A percentile compares a stretch with the other conserved stretches of the same genome.
Conservation (phyloP, 37 sponge, comb jelly and placozoan genomes). For the Halisarca cf. caerulea region DNA sequence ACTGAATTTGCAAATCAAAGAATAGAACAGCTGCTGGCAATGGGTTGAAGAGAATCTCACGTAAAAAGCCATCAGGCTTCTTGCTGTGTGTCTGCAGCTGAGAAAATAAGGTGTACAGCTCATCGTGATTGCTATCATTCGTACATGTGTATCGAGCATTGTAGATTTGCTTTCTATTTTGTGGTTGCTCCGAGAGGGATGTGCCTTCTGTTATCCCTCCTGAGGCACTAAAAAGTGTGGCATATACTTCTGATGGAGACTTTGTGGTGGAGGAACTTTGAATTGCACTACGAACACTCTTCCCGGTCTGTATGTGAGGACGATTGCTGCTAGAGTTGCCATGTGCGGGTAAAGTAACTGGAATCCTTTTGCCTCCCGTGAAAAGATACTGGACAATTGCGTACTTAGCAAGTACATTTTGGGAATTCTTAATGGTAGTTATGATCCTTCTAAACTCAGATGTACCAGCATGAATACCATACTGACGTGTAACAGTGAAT, state of each 20-base stretch:
- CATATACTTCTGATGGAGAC: not conserved
- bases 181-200: conserved; percentile 21
- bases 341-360: not conserved
- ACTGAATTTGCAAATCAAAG: conserved; percentile 1
- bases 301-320: not conserved
- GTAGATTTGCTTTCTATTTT: conserved; percentile 28
- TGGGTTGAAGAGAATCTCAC: not conserved
- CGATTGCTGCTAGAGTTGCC: not conserved
- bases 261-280: not conserved
- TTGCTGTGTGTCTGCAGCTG: conserved; percentile 7
- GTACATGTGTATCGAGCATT: conserved; percentile 4
- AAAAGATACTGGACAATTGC: not conserved
- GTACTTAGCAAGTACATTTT: not conserved
- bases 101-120: conserved; percentile 4
- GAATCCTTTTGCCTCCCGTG: not conserved
- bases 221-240: not conserved
- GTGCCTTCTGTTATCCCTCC: not conserved
- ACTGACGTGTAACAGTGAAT: not conserved
- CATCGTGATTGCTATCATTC: conserved; percentile 1
- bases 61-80: conserved; percentile 19
- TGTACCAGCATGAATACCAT: not conserved
- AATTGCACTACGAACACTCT: not conserved
- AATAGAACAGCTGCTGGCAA: conserved; percentile 32
- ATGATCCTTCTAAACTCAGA: not conserved
- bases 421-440: not conserved